Percentiles rank a stretch among this genome's conserved stretches.
phyloP scores from a whole-genome alignment of 2,888 invertebrate species.

The Emesis furor region DNA sequence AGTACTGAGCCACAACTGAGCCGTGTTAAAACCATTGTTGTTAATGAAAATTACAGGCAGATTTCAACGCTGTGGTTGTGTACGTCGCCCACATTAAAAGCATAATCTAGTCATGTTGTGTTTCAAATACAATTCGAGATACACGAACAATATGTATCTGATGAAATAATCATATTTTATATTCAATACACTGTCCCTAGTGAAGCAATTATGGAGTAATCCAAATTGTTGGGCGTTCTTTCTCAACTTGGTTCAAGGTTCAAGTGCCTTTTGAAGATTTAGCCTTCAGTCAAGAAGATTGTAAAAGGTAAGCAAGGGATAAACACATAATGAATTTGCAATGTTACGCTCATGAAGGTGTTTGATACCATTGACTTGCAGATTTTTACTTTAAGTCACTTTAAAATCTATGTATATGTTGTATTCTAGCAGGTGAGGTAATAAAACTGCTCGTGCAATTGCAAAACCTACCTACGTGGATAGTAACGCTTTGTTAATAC shows the following conservation, averaged over 20 bases:
- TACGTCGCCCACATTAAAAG: constrained; percentile 1
- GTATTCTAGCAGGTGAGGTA: background rate
- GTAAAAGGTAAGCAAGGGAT: background rate
- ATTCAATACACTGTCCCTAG: background rate
- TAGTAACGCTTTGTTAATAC: background rate
- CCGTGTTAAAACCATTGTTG: background rate
- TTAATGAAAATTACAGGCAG: background rate
- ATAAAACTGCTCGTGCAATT: background rate
- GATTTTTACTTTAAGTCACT: background rate
- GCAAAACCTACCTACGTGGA: background rate
- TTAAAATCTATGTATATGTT: background rate
- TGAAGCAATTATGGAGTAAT: background rate
- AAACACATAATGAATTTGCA: background rate
- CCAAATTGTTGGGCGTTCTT: background rate
- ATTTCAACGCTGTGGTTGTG: background rate
- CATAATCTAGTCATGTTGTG: background rate
- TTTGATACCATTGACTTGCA: no score
- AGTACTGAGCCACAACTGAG: background rate
- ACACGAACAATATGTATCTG: background rate
- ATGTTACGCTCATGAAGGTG: no score
- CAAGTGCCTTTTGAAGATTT: background rate
- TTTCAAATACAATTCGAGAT: background rate
- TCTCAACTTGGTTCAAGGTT: background rate
- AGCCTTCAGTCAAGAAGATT: background rate
- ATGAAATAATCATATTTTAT: constrained; percentile 3